Base-by-base conservation (phyloP, 2,888 invertebrate species). In the Lasioglossum zephyrum region DNA sequence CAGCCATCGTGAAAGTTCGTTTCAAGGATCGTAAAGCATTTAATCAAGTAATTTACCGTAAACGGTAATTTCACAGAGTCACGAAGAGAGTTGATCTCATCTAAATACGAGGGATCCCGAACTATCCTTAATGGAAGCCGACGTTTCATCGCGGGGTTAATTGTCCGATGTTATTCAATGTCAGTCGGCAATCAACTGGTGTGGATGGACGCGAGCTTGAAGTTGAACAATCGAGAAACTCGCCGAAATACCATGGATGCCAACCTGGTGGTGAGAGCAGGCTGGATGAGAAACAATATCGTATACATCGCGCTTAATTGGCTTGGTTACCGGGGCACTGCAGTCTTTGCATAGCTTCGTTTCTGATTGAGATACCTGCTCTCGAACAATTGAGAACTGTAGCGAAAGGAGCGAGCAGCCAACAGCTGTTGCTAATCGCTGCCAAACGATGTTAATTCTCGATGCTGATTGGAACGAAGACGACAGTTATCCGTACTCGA, bases 171-270 rank as follows among this genome's bases (percentile, higher is more conserved):
- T 69, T 69, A 69, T 69, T 69, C 69, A 39, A 39, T 69, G 36
- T 69, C 69, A 69, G 39, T 22, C 69, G 13, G 39, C 69, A 22
- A 36, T 69, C 69, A 39, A 16, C 36, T 22, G 69, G 39, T 39
- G 69, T 69, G 39, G 39, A 69, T 4, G 22, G 69, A 69, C 69
- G 18, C 22, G 69, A 22, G 39, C 39, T 39, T 39, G 69, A 69
- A 69, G 69, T 69, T 69, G 69, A 69, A 69, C 69, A 69, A 69
- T 69, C 39, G 39, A 69, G 69, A 69, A 39, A 69, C 69, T 69
- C 39, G 22, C 39, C 39, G 69, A 4, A 69, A 69, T 69, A 36
- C 69, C 69, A 8, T 22, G 39, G 39, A 69, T 69, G 69, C 69
- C 69, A 39, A 22, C 22, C 11, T 69, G 22, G 22, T 3, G 39